Base-by-base conservation (phyloP, 1,140 invertebrate genomes). In the Ooceraea biroi region DNA sequence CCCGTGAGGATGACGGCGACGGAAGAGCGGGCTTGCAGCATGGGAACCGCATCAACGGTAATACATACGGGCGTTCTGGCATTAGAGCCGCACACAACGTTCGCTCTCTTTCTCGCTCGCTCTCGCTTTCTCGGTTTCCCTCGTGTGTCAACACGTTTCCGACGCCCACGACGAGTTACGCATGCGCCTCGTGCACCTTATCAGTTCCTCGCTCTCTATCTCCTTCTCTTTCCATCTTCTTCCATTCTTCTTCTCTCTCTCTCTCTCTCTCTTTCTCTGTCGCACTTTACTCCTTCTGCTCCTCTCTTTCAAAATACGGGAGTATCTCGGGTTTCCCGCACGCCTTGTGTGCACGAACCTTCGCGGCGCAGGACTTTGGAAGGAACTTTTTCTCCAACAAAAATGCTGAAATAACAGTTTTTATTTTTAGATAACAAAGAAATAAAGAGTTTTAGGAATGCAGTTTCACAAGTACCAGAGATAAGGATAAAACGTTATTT, bases 141-240 rank as follows among this genome's bases (percentile, higher is more conserved):
- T 78, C 63, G 36, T 78, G 63, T 89, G 88, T 88, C 85, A 85
- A 89, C 85, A 89, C 88, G 69, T 85, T 88, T 85, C 65, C 88
- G 84, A 89, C 88, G 82, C 88, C 80, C 85, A 86, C 84, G 55
- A 82, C 22, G 82, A 77, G 80, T 83, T 68, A 90, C 89, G 89
- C 89, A 90, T 90, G 89, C 89, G 89, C 83, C 30, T 80, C 68
- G 78, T 65, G 25, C 76, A 57, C 77, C 57, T 84, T 85, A 78
- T 89, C 82, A 58, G 55, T 89, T 57, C 72, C 22, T 78, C 69
- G 60, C 72, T 89, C 46, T 74, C n/a, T 55, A 5, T 52, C n/a
- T 83, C 74, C 44, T 86, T 58, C 65, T 83, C 48, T 14, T 19
- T 68, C 63, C 63, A 57, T 82, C 69, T 83, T 46, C 14, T 19